These are phyloP conservation scores for Paramormyrops hopkinsi DNA, from an alignment of 2,797 vertebrate genomes.

Conservation along the genomic window DNA sequence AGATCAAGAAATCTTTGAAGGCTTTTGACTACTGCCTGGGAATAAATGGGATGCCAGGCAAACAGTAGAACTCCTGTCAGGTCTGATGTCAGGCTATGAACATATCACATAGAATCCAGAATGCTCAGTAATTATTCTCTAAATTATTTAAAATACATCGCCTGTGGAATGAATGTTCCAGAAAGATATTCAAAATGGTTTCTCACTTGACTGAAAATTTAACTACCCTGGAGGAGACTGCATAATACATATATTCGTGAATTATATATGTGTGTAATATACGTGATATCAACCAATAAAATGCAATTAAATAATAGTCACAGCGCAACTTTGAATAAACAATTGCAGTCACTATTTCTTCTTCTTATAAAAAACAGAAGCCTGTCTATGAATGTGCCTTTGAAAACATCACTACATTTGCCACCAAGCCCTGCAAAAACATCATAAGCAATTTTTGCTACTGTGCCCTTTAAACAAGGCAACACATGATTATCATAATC, in stretches of 20 bases:
- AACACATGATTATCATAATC: not conserved
- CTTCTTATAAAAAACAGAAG: not conserved
- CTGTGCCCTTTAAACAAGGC: not conserved
- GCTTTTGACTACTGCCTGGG: not conserved
- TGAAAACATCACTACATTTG: not conserved
- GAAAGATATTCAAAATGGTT: conserved; percentile 5
- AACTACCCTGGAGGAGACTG: not conserved
- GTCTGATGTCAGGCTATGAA: not conserved
- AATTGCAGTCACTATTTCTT: not conserved
- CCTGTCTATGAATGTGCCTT: not conserved
- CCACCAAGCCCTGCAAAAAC: not conserved
- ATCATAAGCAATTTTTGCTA: not conserved
- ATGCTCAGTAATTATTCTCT: not conserved
- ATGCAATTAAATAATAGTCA: not conserved
- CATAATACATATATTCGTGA: not conserved
- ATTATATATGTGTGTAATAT: not conserved
- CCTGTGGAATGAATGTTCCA: not conserved
- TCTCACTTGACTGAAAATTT: not conserved
- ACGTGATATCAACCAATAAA: not conserved
- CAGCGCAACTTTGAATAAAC: not conserved
- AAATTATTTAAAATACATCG: not conserved
- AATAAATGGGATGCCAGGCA: not conserved
- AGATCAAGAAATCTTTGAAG: not conserved
- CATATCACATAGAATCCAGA: not conserved
- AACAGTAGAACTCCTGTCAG: not conserved